Base-by-base conservation (phyloP, 2,797 vertebrate genomes). In the Liasis olivaceus region DNA sequence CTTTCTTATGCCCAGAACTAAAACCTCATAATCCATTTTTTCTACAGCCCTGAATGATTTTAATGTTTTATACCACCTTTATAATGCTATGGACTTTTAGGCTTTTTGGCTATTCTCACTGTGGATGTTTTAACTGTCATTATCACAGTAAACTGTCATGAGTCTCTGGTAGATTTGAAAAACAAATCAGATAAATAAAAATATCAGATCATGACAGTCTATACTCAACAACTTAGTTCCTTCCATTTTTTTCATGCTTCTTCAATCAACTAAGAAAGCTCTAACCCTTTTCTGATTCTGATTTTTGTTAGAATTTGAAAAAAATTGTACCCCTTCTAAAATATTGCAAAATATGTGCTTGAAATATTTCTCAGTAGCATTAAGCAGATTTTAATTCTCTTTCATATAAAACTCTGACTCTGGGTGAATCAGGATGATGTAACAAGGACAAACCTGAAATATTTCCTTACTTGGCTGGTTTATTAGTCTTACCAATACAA, bases 321-420 rank as follows among this genome's bases (percentile, higher is more conserved):
- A 91, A 56, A 4, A 42, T 4, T 42, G 28, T 85, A 90, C 93
- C 69, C 15, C 81, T 77, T 91, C 77, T 92, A 24, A 92, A 58
- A 91, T 90, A 93, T 94, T 89, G 91, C 60, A 89, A 85, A 94
- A 66, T 91, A 92, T 88, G 1, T 36, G 64, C 47, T 59, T 90
- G 26, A 59, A 0, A 77, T 63, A 66, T 96, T 90, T 4, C 58
- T 26, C 59, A 0, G 26, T 54, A 3, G 51, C 77, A 51, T 77
- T 77, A 93, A n/a, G 81, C 0, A 81, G 15, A 69, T 17, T 12
- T 85, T 0, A 3, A 7, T 90, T 77, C 51, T 59, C 51, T 89
- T 17, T 13, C 17, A 72, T 90, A 81, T 8, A 36, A 94, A 93
- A 5, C 3, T 47, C 14, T 84, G 24, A 51, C 51, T 81, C 64